phyloP scores from a whole-genome alignment of 2,113 vertebrate genomes.

The Thalassarche chlororhynchos region DNA sequence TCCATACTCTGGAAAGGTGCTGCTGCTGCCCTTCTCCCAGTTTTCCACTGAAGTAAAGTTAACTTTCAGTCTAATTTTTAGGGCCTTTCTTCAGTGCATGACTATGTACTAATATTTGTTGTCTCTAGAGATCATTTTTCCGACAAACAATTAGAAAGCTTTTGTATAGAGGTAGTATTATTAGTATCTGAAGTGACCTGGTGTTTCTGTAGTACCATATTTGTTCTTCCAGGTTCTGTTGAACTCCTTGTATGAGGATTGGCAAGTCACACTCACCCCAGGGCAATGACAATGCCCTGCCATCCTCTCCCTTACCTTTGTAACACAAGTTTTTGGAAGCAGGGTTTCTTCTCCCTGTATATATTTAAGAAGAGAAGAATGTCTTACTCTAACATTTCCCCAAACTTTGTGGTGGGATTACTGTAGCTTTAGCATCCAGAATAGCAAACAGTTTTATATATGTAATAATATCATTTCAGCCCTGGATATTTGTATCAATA shows the following conservation, averaged over 20 bases:
- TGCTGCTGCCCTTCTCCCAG: not conserved
- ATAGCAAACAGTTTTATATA: not conserved
- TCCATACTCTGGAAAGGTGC: not conserved
- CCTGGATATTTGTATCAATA: not conserved
- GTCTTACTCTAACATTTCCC: not conserved
- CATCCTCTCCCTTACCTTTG: not conserved
- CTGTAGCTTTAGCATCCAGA: not conserved
- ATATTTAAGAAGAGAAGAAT: not conserved
- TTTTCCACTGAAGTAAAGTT: not conserved
- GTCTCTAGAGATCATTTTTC: not conserved
- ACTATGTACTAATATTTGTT: not conserved
- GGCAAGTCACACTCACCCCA: not conserved
- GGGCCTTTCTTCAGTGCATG: not conserved
- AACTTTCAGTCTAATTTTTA: not conserved
- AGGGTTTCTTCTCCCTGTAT: not conserved
- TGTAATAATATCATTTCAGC: not conserved
- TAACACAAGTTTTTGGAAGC: not conserved
- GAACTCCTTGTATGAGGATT: not conserved
- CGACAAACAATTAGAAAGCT: not conserved
- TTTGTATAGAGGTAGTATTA: not conserved
- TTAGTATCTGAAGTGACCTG: not conserved
- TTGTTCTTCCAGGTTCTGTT: not conserved
- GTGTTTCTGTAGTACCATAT: not conserved
- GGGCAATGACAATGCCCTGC: not conserved
- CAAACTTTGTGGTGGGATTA: not conserved